Evolutionary conservation across 2,888 invertebrate species (phyloP), one percentile per base, ranked within the genome.

Genomic region (Drosophila leonis): DNA sequence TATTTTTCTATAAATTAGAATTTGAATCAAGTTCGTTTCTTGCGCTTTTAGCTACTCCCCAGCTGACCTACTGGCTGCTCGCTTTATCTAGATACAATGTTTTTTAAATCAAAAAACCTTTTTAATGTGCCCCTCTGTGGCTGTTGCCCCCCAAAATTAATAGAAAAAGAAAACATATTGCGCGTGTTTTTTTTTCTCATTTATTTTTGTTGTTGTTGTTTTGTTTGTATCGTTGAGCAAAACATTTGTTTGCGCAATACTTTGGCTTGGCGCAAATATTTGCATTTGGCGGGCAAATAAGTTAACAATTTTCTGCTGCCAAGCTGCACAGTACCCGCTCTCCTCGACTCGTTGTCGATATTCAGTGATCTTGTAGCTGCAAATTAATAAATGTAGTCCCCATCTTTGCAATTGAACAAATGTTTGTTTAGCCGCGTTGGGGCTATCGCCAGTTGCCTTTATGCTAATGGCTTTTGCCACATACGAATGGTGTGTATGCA

Each of bases 341-440:
- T 6, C 2, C 12, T 5, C 13, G 57, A n/a, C 7, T 24, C 55
- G 65, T 75, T 68, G 61, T 74, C 82, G 80, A 82, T 81, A 72
- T 59, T 80, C 84, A 85, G 55, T 88, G 90, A 85, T 89, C 85
- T 88, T 82, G 84, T 72, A 78, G 84, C 84, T 73, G 83, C 75
- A 89, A 86, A 89, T 86, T 89, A 86, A 89, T 86, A 88, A 87
- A 70, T 72, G 78, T 74, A 39, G 68, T 65, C 76, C 35, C 51
- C 51, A 27, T 13, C 49, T 39, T 8, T 48, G 65, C 76, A 80
- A 57, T 75, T 80, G 77, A 55, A 61, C 76, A 66, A 80, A 77
- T 80, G 64, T 75, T 77, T 41, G 37, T 8, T 42, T 70, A 77
- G 65, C 60, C 56, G 49, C 56, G 49, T 46, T 52, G 37, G 15